These are phyloP conservation scores for western clawed frog (Xenopus tropicalis) DNA, from an alignment of 2,113 vertebrate species.

Conservation along the genomic window UCB_Xtro_10.0 CM004445.2:102689001-102689500, in stretches of 20 bases:
- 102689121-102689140: conserved; percentile 87
- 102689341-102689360: background rate
- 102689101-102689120: background rate
- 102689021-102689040: no score
- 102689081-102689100: background rate
- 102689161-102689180: conserved; percentile 79
- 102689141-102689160: conserved; percentile 96
- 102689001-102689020: no score
- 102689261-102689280: conserved; percentile 89
- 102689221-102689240: conserved; percentile 76
- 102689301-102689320: background rate
- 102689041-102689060: background rate
- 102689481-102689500: no score
- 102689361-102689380: background rate
- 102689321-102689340: background rate
- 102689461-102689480: no score
- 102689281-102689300: conserved; percentile 78
- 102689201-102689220: conserved; percentile 80
- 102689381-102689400: no score
- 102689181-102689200: conserved; percentile 70
- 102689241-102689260: conserved; percentile 95
- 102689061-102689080: background rate
- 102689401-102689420: no score
- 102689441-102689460: no score
- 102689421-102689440: no score